phyloP scores from a whole-genome alignment of 30 jellyfish, hydroid and myxozoan species.

The Aurelia sp. region DNA sequence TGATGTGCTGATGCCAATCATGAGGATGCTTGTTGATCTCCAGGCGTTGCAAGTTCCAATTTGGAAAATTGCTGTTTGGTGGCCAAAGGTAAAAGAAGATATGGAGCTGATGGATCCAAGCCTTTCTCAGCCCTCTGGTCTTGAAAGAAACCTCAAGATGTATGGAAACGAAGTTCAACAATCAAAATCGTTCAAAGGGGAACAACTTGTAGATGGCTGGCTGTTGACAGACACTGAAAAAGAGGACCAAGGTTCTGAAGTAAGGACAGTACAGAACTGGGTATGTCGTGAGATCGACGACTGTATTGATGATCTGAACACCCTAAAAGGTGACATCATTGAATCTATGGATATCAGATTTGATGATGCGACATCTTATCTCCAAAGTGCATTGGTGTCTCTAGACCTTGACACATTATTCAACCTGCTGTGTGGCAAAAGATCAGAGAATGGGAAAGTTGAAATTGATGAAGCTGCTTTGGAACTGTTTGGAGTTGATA shows the following conservation, averaged over 20 bases:
- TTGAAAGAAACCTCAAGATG: constrained; percentile 5
- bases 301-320: background rate
- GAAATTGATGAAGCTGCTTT: constrained; percentile 1
- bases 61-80: constrained; percentile 6
- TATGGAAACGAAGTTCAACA: background rate
- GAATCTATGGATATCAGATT: constrained; percentile 1
- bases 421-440: background rate
- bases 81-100: constrained; percentile 9
- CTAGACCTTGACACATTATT: background rate
- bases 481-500: constrained; percentile 9
- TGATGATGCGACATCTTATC: background rate
- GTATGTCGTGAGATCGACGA: background rate
- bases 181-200: background rate
- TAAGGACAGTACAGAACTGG: background rate
- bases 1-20: constrained; percentile 7
- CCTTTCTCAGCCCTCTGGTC: too few relatives aligned
- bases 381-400: background rate
- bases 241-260: background rate
- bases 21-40: constrained; percentile 4
- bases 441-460: background rate
- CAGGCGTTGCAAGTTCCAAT: background rate
- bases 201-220: background rate
- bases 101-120: constrained; percentile 10
- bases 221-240: background rate
- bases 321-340: constrained; percentile 3